Base-by-base conservation (phyloP, 2,113 vertebrate genomes). In the Lasiurus cinereus region DNA sequence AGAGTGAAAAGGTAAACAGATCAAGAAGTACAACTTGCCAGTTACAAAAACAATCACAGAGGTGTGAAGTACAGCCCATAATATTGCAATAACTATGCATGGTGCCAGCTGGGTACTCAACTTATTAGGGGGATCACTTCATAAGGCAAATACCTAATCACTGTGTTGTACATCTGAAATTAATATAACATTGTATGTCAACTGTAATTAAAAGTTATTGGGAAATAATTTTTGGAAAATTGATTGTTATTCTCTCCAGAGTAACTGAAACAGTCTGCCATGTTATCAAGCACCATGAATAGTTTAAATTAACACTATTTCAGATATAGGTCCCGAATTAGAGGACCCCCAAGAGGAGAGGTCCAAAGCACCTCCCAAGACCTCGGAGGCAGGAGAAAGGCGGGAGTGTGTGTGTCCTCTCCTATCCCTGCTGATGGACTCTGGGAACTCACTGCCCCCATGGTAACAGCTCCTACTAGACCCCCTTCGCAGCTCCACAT, bases 341-440 rank as follows among this genome's bases (percentile, higher is more conserved):
- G 31, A 77, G 87, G 93, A 19, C 18, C 46, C 18, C 46, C 8
- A 14, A 24, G n/a, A 31, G 50, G 52, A 19, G 77, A 6, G 50
- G 43, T 18, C 43, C 46, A 0, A 5, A 48, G 18, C 31, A 1
- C 31, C 15, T 64, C 18, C 69, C 8, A 21, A 9, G 22, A 4
- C 33, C 31, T 31, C 4, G 1, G 29, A 50, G 22, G 43, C 22
- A n/a, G 70, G 11, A 69, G 8, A 27, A 4, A 18, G 5, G 2
- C 0, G 2, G 9, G 13, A 5, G 16, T 6, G 10, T 1, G 5
- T 8, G 1, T 11, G 8, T 3, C 62, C 13, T 22, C 33, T 31
- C 19, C 16, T 13, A 36, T 82, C 2, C 29, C 22, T 8, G 8
- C 21, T 19, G 67, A 36, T 1, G 0, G 0, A 5, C 16, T 0